A percentile compares a stretch with the other conserved stretches of the same genome.
Conservation (phyloP, 1,140 invertebrate species). For the Diuraphis noxia region DNA sequence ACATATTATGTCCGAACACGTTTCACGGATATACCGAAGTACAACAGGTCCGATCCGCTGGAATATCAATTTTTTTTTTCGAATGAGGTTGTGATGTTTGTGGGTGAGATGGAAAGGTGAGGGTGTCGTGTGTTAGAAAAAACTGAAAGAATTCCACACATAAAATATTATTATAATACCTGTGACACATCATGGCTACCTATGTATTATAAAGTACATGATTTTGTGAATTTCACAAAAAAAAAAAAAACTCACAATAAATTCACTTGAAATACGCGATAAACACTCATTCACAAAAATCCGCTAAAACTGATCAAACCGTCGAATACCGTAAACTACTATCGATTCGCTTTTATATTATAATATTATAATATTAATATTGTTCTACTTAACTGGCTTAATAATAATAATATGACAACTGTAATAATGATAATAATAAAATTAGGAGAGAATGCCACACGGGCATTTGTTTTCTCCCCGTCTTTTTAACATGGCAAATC, state of each 20-base stretch:
- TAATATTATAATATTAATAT: too few species aligned
- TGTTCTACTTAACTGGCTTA: too few species aligned
- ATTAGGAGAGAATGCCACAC: too few species aligned
- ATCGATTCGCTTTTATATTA: neutral
- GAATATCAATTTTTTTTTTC: neutral
- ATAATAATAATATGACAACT: neutral
- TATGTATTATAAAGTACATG: neutral
- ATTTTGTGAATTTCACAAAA: neutral
- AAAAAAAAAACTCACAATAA: neutral
- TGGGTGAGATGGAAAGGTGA: too few species aligned
- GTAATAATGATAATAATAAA: too few species aligned
- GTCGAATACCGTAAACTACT: neutral
- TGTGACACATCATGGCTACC: neutral
- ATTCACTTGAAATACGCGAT: neutral
- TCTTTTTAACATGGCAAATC: too few species aligned
- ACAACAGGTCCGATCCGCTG: neutral
- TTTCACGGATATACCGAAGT: neutral
- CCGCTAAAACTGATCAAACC: neutral
- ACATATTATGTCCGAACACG: neutral
- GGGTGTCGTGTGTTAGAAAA: neutral
- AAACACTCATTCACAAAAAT: neutral
- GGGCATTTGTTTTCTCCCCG: too few species aligned
- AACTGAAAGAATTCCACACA: neutral
- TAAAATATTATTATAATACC: neutral
- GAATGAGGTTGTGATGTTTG: neutral